These are phyloP conservation scores for Laticauda laticaudata DNA, from an alignment of 2,113 vertebrate species.

Conservation along the genomic window DNA sequence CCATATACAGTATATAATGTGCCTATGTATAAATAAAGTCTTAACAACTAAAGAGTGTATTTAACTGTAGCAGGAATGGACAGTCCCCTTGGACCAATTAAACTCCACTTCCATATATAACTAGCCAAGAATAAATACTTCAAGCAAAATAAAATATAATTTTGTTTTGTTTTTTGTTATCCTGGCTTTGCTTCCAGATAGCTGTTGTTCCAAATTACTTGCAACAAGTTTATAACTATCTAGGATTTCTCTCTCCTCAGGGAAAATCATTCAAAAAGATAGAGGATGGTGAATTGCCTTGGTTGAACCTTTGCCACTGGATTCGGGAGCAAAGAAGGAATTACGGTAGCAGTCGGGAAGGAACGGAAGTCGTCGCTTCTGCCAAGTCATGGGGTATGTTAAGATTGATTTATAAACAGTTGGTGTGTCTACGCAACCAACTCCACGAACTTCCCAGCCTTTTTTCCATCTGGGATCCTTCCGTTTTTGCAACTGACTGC, in stretches of 20 bases:
- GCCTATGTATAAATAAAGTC: neutral
- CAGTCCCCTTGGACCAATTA: neutral
- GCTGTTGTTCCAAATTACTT: neutral
- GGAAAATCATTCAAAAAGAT: neutral
- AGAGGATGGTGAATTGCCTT: neutral
- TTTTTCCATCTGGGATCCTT: neutral
- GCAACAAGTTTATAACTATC: neutral
- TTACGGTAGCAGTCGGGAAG: neutral
- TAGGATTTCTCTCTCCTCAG: neutral
- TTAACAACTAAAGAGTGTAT: neutral
- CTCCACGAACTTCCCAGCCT: neutral
- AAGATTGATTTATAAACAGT: neutral
- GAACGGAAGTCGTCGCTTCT: neutral
- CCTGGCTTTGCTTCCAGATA: neutral
- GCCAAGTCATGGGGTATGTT: neutral
- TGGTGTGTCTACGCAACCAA: neutral
- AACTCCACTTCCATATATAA: neutral
- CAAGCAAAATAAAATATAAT: neutral
- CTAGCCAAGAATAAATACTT: neutral
- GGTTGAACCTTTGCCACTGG: neutral
- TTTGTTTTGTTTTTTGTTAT: no score
- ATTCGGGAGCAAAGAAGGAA: neutral
- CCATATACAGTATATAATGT: neutral
- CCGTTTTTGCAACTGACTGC: neutral
- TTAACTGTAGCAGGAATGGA: neutral